Evolutionary conservation across 2,888 invertebrate genomes (phyloP).

Genomic region (Drosophila picticornis): DNA sequence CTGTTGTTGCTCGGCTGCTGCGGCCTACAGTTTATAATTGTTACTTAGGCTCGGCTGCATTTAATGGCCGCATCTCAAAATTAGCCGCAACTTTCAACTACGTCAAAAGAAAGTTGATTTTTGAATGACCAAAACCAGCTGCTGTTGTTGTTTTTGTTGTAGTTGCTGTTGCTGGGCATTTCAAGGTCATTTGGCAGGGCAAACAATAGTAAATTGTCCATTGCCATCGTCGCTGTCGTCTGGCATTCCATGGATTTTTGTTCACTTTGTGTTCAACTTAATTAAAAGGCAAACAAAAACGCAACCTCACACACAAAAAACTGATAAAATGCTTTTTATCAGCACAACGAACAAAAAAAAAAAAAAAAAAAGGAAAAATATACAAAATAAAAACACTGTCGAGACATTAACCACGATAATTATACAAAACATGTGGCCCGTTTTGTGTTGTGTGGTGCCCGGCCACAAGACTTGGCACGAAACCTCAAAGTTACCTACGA

Average conservation of each 20-base stretch:
- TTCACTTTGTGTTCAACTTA: constrained; percentile 70
- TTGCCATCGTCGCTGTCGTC: constrained; percentile 21
- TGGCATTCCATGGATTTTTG: constrained; percentile 54
- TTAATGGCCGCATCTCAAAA: constrained; percentile 56
- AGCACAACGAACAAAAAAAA: constrained; percentile 43
- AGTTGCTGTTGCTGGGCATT: constrained; percentile 7
- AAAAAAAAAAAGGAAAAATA: constrained; percentile 30
- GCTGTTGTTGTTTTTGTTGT: constrained; percentile 2
- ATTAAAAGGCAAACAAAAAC: constrained; percentile 77
- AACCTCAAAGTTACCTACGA: constrained; percentile 38
- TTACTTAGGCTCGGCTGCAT: constrained; percentile 59
- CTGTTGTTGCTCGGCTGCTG: constrained; percentile 25
- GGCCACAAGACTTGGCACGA: constrained; percentile 36
- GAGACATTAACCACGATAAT: constrained; percentile 79
- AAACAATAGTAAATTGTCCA: constrained; percentile 57
- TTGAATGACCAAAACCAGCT: constrained; percentile 31
- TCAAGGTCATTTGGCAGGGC: constrained; percentile 53
- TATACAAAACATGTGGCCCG: constrained; percentile 75
- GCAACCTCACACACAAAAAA: constrained; percentile 51
- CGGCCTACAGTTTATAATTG: constrained; percentile 54
- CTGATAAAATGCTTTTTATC: constrained; percentile 74
- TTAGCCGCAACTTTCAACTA: constrained; percentile 59
- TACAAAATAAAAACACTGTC: constrained; percentile 42
- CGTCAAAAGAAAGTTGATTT: constrained; percentile 59
- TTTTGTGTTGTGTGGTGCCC: constrained; percentile 3